These are phyloP conservation scores for Camponotus floridanus DNA, from an alignment of 1,140 invertebrate species.

Conservation along the genomic window DNA sequence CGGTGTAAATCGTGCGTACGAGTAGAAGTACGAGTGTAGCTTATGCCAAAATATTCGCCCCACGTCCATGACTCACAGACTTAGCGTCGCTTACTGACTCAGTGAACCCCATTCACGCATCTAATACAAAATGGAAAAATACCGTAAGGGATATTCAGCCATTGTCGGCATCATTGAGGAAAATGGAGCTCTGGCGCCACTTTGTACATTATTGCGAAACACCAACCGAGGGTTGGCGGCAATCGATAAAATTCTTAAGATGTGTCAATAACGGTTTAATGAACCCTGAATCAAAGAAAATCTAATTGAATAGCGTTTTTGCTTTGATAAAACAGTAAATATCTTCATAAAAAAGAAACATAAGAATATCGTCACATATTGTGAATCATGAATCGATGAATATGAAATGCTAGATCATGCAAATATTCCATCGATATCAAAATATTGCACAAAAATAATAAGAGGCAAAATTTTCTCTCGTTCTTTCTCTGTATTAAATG, in stretches of 20 bases:
- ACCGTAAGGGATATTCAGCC: conserved; percentile 50
- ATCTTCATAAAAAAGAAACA: not conserved
- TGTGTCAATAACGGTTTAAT: conserved; percentile 41
- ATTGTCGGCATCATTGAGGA: conserved; percentile 47
- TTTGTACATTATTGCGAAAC: conserved; percentile 41
- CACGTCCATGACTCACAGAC: conserved; percentile 3
- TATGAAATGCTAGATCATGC: not conserved
- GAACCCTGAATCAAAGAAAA: conserved; percentile 15
- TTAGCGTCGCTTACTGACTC: not conserved
- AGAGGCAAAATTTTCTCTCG: not conserved
- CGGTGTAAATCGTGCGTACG: no score
- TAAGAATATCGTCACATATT: not conserved
- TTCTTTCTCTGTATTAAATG: not conserved
- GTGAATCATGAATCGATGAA: conserved; percentile 1
- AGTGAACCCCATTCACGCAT: conserved; percentile 3
- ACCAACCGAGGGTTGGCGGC: not conserved
- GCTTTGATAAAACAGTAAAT: no score
- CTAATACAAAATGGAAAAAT: conserved; percentile 54
- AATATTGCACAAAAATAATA: not conserved
- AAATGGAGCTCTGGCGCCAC: conserved; percentile 41
- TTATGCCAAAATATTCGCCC: not conserved
- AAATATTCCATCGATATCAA: not conserved
- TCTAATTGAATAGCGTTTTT: not conserved
- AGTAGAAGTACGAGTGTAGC: not conserved
- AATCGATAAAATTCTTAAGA: conserved; percentile 66